These are phyloP conservation scores for Sphaerodactylus townsendi DNA, from an alignment of 2,113 vertebrate genomes.

Conservation along the genomic window DNA sequence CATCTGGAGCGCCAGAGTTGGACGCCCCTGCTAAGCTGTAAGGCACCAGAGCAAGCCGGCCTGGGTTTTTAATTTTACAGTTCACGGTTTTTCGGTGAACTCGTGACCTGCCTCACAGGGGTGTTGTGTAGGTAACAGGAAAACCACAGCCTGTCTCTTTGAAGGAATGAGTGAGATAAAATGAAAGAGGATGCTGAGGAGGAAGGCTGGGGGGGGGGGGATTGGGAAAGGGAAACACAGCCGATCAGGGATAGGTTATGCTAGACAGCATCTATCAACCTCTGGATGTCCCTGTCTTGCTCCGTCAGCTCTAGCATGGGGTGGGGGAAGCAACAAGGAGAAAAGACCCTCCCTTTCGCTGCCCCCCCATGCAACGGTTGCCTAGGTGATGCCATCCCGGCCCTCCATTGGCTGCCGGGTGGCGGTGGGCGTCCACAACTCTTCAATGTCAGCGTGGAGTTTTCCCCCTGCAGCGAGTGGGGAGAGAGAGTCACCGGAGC, in stretches of 20 bases:
- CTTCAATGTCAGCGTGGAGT: slow-evolving; percentile 20
- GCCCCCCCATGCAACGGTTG: background rate
- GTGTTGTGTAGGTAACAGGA: too few species aligned
- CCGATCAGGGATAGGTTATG: background rate
- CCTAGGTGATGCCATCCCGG: background rate
- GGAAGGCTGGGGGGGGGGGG: background rate
- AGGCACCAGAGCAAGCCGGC: background rate
- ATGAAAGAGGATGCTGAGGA: background rate
- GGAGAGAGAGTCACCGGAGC: background rate
- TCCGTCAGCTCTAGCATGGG: background rate
- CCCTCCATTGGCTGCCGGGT: background rate
- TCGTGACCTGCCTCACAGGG: background rate
- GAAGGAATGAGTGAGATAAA: background rate
- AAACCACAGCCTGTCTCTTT: background rate
- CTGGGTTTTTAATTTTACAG: background rate
- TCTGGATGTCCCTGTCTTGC: background rate
- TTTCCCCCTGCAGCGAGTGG: slow-evolving; percentile 5
- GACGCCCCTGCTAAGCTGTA: too few species aligned
- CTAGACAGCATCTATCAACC: background rate
- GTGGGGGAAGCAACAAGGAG: background rate
- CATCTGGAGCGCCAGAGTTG: too few species aligned
- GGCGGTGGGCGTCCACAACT: background rate
- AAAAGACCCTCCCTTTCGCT: background rate
- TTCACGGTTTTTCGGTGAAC: background rate
- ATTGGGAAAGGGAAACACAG: background rate